These are phyloP conservation scores for Drosophila fuyamai DNA, from an alignment of 1,140 invertebrate genomes.

Conservation along the genomic window DNA sequence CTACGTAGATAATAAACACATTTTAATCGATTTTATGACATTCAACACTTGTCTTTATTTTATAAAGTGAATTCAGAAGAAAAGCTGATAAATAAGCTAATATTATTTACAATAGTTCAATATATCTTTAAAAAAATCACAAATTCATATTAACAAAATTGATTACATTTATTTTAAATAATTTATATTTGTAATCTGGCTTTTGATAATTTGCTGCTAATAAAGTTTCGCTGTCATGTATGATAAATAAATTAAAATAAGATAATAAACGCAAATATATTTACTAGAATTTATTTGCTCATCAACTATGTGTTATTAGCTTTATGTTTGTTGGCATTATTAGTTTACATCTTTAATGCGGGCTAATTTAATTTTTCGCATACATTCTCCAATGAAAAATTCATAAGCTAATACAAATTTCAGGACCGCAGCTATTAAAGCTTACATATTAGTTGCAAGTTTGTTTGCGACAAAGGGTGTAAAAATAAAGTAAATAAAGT, in stretches of 20 bases:
- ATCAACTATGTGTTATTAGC: background rate
- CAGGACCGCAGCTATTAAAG: constrained; percentile 1
- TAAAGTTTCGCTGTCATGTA: no score
- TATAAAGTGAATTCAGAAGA: no score
- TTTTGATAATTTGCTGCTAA: no score
- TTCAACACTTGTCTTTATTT: no score
- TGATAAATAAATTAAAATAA: background rate
- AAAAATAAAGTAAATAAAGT: constrained; percentile 16
- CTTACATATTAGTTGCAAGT: constrained; percentile 5
- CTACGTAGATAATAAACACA: no score
- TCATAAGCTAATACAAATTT: background rate
- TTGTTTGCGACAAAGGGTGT: constrained; percentile 17
- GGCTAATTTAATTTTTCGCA: constrained; percentile 1
- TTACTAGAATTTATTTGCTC: background rate
- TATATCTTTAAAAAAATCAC: no score
- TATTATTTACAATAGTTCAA: no score
- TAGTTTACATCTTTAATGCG: constrained; percentile 2
- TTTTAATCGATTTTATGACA: no score
- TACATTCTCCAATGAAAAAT: background rate
- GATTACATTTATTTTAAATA: no score
- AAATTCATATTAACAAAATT: no score
- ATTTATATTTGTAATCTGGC: no score
- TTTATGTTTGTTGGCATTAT: background rate
- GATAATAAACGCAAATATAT: background rate
- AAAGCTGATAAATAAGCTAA: no score